These are phyloP conservation scores for Tetramorium parvispinum DNA, from an alignment of 1,140 invertebrate genomes.

Conservation along the genomic window DNA sequence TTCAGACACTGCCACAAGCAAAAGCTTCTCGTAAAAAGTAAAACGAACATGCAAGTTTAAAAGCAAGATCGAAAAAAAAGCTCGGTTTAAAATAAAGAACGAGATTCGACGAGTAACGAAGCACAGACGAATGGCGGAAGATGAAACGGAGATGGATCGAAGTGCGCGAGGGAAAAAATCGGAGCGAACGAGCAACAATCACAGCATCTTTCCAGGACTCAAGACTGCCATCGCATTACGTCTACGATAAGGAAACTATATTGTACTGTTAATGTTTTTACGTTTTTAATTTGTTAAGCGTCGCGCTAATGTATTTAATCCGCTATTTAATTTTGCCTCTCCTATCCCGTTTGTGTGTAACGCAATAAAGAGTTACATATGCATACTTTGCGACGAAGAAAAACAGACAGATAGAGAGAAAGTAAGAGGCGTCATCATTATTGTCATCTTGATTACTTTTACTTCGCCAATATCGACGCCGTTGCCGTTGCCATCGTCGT, in stretches of 20 bases:
- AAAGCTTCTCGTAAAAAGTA: constrained; percentile 82
- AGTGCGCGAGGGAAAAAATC: constrained; percentile 64
- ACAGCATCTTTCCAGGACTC: constrained; percentile 84
- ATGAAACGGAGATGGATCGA: constrained; percentile 59
- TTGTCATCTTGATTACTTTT: constrained; percentile 18
- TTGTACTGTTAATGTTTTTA: constrained; percentile 85
- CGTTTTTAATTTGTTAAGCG: constrained; percentile 84
- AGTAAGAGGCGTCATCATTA: constrained; percentile 16
- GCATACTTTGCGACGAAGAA: constrained; percentile 59
- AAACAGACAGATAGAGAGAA: background rate
- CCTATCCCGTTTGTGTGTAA: constrained; percentile 74
- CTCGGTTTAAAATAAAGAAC: constrained; percentile 50
- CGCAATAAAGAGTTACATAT: constrained; percentile 72
- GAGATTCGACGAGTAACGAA: constrained; percentile 60
- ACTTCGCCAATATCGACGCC: background rate
- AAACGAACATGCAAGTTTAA: constrained; percentile 66
- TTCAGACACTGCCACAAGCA: constrained; percentile 83
- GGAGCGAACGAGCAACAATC: constrained; percentile 82
- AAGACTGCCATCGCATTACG: constrained; percentile 84
- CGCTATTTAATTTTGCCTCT: constrained; percentile 74
- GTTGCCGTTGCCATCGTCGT: background rate
- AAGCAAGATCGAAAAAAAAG: constrained; percentile 69
- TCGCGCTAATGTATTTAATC: constrained; percentile 79
- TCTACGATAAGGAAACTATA: constrained; percentile 82
- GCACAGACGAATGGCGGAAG: constrained; percentile 57